Percentiles rank a stretch among this genome's conserved stretches.
These are phyloP conservation scores for Sapayoa aenigma DNA, from an alignment of 2,113 vertebrate species.

Conservation along the genomic window DNA sequence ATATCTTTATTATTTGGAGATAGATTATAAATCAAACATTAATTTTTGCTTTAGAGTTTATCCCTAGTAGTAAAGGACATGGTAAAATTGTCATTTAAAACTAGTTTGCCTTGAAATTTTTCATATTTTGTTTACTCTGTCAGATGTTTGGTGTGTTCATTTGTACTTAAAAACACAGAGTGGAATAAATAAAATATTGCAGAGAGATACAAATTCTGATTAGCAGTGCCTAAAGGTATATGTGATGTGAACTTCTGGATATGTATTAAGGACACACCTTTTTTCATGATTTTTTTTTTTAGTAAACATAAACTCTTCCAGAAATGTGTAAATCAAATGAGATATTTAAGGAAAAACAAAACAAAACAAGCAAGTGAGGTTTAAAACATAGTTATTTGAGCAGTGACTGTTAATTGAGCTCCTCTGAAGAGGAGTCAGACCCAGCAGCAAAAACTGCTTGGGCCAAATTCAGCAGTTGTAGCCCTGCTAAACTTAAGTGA, in stretches of 20 bases:
- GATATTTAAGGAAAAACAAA: not conserved
- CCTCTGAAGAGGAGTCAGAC: not conserved
- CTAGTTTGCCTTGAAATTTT: not conserved
- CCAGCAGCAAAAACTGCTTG: not conserved
- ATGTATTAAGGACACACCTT: not conserved
- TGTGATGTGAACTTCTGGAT: not conserved
- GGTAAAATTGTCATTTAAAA: not conserved
- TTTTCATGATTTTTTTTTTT: not conserved
- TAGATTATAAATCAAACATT: not conserved
- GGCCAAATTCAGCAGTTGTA: not conserved
- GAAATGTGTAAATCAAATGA: not conserved
- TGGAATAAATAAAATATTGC: not conserved
- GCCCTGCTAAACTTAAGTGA: not conserved
- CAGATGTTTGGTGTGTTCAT: not conserved
- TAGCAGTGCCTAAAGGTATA: not conserved
- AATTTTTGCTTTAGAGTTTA: not conserved
- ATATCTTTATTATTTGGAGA: not conserved
- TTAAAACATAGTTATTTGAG: not conserved
- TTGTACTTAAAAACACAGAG: not conserved
- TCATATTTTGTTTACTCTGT: not conserved
- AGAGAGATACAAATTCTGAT: not conserved
- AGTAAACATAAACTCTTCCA: not conserved
- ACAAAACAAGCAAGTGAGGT: not conserved
- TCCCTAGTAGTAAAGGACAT: not conserved
- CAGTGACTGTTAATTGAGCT: not conserved